Base-by-base conservation (phyloP, 2,888 invertebrate genomes). In the Archaeoteleia sp. region DNA sequence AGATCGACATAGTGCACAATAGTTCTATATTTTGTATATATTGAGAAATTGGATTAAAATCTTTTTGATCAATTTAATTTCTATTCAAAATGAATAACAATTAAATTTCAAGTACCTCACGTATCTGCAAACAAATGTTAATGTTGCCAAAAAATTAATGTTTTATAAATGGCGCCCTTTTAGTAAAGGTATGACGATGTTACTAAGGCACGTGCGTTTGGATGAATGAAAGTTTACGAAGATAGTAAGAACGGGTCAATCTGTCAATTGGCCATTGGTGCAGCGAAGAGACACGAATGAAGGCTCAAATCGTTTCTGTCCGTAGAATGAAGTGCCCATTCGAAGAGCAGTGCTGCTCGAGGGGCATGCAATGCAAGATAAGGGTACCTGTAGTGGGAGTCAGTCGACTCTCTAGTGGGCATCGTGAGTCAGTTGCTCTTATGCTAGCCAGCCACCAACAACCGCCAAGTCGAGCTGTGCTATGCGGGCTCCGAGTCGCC, bases 381-480 rank as follows among this genome's bases (percentile, higher is more conserved):
- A 83, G 81, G 81, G 81, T 78, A 74, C 69, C 66, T 58, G 35
- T 74, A 75, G 82, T 78, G 80, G 81, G 81, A 76, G 81, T 78
- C 70, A 71, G 74, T 77, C 76, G 78, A 74, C 75, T 78, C 72
- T 75, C 74, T 73, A 78, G 75, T 79, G 78, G 75, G 76, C 71
- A 74, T 68, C 76, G 76, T 73, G 73, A 79, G 81, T 82, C 82
- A 82, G 83, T 83, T 82, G 83, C 82, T 83, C 82, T 81, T 82
- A 81, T 80, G 80, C 79, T 81, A 72, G 82, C 80, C 80, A 74
- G 73, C 74, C 67, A 78, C 74, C 69, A 81, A 81, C 82, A 78
- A 67, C 74, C 66, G 67, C 42, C 66, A 55, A 58, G 46, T 40
- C 58, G 60, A 35, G 51, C 65, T 42, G 37, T 29, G 39, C 42